These are phyloP conservation scores for Bombus impatiens DNA, from an alignment of 1,140 invertebrate genomes.

Conservation along the genomic window DNA sequence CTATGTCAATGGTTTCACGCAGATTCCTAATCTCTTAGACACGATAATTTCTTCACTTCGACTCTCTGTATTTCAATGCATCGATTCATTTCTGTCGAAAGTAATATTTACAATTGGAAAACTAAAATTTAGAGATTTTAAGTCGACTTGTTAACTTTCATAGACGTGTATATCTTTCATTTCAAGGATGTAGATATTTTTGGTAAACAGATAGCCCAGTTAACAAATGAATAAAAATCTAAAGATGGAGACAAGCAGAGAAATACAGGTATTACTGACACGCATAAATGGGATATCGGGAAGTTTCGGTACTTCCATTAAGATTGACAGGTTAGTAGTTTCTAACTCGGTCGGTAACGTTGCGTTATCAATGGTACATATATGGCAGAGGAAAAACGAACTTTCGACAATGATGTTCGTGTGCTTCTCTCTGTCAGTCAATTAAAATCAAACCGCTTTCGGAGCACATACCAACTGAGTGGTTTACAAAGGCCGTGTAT, in stretches of 20 bases:
- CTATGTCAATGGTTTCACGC: too few species aligned
- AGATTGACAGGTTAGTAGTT: neutral
- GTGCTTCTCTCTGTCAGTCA: neutral
- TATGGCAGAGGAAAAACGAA: neutral
- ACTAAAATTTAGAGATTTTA: too few species aligned
- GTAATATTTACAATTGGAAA: too few species aligned
- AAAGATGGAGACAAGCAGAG: neutral
- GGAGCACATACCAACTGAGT: neutral
- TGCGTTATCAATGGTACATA: neutral
- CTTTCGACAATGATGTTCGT: neutral
- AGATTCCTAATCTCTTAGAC: too few species aligned
- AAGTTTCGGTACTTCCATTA: neutral
- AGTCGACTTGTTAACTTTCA: too few species aligned
- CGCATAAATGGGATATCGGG: slow-evolving; percentile 40
- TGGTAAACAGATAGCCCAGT: too few species aligned
- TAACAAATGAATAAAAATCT: neutral
- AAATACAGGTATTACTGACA: slow-evolving; percentile 19
- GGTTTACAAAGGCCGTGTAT: slow-evolving; percentile 2
- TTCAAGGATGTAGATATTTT: too few species aligned
- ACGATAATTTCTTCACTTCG: too few species aligned
- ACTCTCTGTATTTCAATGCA: too few species aligned
- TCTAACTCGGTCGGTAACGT: neutral
- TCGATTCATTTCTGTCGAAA: too few species aligned
- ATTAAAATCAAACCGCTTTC: slow-evolving; percentile 30
- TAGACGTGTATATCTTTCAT: too few species aligned